A percentile compares a stretch with the other conserved stretches of the same genome.
These are phyloP conservation scores for Delphinus delphis DNA, from an alignment of 2,113 vertebrate species.

Conservation along the genomic window DNA sequence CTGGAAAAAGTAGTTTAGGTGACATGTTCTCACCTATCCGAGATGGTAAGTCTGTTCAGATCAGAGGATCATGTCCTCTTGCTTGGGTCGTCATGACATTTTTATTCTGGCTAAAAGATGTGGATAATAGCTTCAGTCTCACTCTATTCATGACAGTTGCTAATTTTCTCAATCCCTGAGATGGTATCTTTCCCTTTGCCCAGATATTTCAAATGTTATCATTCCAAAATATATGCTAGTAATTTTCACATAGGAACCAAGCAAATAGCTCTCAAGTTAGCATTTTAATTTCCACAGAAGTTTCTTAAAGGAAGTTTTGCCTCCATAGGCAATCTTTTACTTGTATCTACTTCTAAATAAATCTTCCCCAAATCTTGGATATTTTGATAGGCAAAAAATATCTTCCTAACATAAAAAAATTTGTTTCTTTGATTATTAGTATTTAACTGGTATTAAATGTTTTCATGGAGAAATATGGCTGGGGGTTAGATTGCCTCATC, in stretches of 20 bases:
- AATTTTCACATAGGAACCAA: background rate
- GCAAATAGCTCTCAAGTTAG: background rate
- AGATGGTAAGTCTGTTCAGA: conserved; percentile 87
- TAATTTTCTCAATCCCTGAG: background rate
- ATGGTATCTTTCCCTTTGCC: conserved; percentile 12
- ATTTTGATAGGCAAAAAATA: conserved; percentile 9
- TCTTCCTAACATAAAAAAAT: background rate
- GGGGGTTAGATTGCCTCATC: background rate
- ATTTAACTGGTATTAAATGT: conserved; percentile 11
- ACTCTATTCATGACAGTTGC: background rate
- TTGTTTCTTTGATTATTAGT: background rate
- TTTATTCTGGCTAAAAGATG: background rate
- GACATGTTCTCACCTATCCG: conserved; percentile 94
- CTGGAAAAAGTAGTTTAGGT: conserved; percentile 90
- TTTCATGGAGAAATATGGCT: background rate
- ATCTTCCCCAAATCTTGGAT: background rate
- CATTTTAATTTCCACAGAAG: conserved; percentile 27
- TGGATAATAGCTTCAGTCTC: background rate
- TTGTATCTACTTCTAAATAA: conserved; percentile 44
- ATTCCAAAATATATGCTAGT: background rate
- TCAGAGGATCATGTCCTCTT: background rate
- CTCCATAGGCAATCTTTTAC: background rate
- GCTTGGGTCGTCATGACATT: background rate
- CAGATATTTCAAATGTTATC: conserved; percentile 8
- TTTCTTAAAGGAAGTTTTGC: conserved; percentile 35